phyloP scores from a whole-genome alignment of 2,113 vertebrate species.

The Nipponia nippon region DNA sequence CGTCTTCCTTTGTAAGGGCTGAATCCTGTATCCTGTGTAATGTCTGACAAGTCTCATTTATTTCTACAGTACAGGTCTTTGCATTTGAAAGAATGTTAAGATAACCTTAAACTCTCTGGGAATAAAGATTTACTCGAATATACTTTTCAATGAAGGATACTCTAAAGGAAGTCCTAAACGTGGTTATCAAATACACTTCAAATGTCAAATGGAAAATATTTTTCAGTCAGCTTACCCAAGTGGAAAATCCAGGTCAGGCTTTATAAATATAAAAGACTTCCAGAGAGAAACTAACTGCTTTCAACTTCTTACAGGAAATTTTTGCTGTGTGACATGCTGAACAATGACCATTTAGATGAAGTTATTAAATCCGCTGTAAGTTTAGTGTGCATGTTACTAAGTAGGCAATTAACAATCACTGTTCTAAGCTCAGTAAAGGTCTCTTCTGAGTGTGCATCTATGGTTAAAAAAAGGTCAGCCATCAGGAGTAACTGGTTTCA shows the following conservation, averaged over 20 bases:
- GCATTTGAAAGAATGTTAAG: not conserved
- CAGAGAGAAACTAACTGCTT: not conserved
- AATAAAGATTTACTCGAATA: not conserved
- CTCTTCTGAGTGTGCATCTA: not conserved
- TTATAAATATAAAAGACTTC: not conserved
- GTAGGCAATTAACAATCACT: not conserved
- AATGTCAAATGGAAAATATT: not conserved
- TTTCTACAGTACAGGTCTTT: not conserved
- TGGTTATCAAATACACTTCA: not conserved
- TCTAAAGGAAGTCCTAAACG: not conserved
- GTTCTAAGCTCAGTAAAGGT: not conserved
- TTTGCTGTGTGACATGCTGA: not conserved
- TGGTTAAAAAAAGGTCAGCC: not conserved
- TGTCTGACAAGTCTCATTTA: not conserved
- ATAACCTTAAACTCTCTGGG: not conserved
- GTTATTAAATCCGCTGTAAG: not conserved
- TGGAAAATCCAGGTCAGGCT: not conserved
- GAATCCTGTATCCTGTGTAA: not conserved
- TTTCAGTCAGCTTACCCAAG: not conserved
- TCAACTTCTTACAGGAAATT: not conserved
- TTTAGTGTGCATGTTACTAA: not conserved
- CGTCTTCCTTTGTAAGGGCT: not conserved
- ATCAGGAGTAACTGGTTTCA: not conserved
- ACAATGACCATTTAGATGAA: not conserved
- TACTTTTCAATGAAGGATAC: not conserved